Percentiles rank a stretch among this genome's conserved stretches.
Conservation (phyloP, 1,140 invertebrate genomes). For the Pachypeltis micranthus region DNA sequence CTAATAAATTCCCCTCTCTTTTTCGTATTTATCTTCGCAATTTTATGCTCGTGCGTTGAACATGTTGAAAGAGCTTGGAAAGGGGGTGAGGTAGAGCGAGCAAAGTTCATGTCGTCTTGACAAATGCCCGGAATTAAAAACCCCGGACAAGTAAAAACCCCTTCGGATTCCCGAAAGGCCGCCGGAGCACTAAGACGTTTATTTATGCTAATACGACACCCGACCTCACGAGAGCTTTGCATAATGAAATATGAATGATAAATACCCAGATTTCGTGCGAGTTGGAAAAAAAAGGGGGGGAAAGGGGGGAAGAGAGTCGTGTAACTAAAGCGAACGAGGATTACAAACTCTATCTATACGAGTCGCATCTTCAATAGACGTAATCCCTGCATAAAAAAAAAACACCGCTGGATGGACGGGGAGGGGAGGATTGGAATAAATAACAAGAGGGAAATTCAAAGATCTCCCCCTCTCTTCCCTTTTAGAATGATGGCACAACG, state of each 20-base stretch:
- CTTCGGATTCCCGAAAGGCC: neutral
- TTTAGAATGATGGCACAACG: too few species aligned
- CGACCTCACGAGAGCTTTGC: neutral
- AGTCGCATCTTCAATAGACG: neutral
- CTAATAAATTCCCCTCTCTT: too few species aligned
- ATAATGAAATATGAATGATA: conserved; percentile 13
- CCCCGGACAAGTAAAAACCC: neutral
- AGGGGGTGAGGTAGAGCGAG: too few species aligned
- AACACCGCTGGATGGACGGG: too few species aligned
- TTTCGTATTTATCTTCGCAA: too few species aligned
- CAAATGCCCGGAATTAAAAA: conserved; percentile 8
- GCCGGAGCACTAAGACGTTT: conserved; percentile 7
- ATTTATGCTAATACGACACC: conserved; percentile 13
- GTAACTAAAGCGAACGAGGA: neutral
- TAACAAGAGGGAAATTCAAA: neutral
- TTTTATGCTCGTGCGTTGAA: too few species aligned
- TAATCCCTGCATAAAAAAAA: neutral
- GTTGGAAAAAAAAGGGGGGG: neutral
- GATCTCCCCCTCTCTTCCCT: too few species aligned
- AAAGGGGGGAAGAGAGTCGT: too few species aligned
- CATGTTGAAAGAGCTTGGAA: too few species aligned
- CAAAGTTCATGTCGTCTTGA: conserved; percentile 2
- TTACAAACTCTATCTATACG: conserved; percentile 7
- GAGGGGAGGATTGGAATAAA: too few species aligned
- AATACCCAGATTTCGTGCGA: conserved; percentile 6